Evolutionary conservation across 2,888 invertebrate species (phyloP).

Genomic region (Caenorhabditis sp.): DNA sequence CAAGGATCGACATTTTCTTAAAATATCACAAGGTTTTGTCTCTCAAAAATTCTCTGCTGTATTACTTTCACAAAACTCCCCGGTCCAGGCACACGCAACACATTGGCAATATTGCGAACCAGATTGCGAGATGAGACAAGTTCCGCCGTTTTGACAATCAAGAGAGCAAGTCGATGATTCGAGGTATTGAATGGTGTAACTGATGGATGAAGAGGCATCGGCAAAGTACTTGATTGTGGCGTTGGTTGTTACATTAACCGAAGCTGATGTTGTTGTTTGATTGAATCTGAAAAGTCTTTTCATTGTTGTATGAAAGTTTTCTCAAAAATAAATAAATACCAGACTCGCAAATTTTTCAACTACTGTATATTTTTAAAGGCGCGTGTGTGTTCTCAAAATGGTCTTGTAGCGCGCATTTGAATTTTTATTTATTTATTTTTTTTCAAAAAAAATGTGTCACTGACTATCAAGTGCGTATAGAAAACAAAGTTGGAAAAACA

Average conservation of each 20-base stretch:
- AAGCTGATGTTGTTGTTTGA: background rate
- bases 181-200: too few species aligned
- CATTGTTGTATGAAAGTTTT: too few species aligned
- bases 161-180: slow-evolving; percentile 6
- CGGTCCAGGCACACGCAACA: slow-evolving; percentile 11
- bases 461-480: too few species aligned
- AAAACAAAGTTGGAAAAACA: too few species aligned
- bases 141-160: slow-evolving; percentile 11
- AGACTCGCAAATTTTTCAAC: too few species aligned
- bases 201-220: background rate
- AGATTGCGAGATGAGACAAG: slow-evolving; percentile 15
- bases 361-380: too few species aligned
- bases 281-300: background rate
- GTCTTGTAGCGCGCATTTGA: too few species aligned
- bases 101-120: slow-evolving; percentile 23
- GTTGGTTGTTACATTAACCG: background rate
- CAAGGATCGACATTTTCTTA: slow-evolving; percentile 8
- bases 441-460: too few species aligned
- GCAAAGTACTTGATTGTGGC: background rate
- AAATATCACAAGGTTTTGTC: background rate
- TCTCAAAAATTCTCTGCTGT: background rate
- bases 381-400: too few species aligned
- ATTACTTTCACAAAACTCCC: slow-evolving; percentile 16
- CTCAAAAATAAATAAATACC: too few species aligned
- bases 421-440: too few species aligned